A percentile compares a stretch with the other conserved stretches of the same genome.
Evolutionary conservation across 2,113 vertebrate genomes (phyloP).

Genomic region (Carlito syrichta): DNA sequence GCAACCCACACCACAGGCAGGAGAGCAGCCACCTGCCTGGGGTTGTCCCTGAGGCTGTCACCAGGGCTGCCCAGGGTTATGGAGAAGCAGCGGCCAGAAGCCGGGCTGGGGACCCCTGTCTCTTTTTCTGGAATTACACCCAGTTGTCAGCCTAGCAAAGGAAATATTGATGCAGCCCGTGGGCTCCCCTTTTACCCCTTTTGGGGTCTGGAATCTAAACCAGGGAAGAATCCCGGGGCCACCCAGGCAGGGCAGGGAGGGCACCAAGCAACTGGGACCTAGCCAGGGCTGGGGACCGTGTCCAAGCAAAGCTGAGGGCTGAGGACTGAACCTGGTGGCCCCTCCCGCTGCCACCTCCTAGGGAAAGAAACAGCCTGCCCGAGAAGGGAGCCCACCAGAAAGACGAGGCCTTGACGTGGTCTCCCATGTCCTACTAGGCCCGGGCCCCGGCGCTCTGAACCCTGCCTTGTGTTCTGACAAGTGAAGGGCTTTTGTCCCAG

Average conservation of each 20-base stretch:
- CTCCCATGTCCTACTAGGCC: fast-evolving
- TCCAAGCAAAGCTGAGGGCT: fast-evolving
- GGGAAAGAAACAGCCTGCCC: fast-evolving
- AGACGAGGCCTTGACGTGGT: background rate
- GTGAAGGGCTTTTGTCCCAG: background rate
- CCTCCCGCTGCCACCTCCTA: background rate
- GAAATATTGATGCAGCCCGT: background rate
- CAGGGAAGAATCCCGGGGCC: fast-evolving
- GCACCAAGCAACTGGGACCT: no score
- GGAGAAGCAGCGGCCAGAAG: fast-evolving
- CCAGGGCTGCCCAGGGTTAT: fast-evolving
- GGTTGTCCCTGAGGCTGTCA: background rate
- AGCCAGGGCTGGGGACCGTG: fast-evolving
- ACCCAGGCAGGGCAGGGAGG: fast-evolving
- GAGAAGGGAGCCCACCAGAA: background rate
- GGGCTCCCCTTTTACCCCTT: background rate
- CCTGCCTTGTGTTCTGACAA: fast-evolving
- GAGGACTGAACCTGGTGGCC: background rate
- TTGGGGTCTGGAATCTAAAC: background rate
- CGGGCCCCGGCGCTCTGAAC: fast-evolving
- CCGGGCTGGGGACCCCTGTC: no score
- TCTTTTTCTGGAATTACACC: background rate
- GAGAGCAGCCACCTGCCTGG: background rate
- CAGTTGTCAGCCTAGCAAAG: background rate
- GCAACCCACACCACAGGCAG: background rate